Evolutionary conservation across 2,113 vertebrate species (phyloP).

Genomic region (Microcebus ravelobensis): DNA sequence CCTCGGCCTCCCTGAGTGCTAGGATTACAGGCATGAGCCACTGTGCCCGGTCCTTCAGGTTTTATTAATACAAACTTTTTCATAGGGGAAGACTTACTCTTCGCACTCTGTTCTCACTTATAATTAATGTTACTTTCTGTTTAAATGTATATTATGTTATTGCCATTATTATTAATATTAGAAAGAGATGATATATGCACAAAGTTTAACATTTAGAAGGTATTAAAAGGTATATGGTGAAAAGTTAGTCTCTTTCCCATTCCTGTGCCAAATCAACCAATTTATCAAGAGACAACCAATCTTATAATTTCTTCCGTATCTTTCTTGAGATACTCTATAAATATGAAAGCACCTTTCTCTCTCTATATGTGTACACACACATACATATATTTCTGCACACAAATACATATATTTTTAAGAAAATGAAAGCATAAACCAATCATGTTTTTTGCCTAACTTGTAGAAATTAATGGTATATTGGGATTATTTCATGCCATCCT

Average conservation of each 20-base stretch:
- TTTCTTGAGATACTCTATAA: not conserved
- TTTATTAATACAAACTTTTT: not conserved
- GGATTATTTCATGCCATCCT: not conserved
- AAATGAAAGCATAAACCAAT: slow-evolving; percentile 32
- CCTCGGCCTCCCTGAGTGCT: too few species aligned
- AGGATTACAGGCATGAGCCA: too few species aligned
- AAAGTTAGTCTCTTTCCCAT: not conserved
- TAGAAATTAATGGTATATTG: not conserved
- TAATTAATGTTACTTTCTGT: not conserved
- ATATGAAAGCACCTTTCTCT: not conserved
- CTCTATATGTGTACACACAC: not conserved
- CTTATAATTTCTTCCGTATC: not conserved
- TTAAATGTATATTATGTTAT: slow-evolving; percentile 3
- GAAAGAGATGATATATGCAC: not conserved
- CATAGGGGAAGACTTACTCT: not conserved
- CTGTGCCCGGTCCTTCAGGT: too few species aligned
- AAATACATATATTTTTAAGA: not conserved
- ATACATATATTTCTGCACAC: not conserved
- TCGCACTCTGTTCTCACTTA: not conserved
- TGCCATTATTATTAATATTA: not conserved
- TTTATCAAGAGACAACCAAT: not conserved
- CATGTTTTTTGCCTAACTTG: not conserved
- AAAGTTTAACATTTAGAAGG: not conserved
- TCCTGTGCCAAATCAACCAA: not conserved
- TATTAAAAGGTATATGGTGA: not conserved